phyloP scores from a whole-genome alignment of 92 coral and sea anemone genomes.

The Epizoanthus ramosus region DNA sequence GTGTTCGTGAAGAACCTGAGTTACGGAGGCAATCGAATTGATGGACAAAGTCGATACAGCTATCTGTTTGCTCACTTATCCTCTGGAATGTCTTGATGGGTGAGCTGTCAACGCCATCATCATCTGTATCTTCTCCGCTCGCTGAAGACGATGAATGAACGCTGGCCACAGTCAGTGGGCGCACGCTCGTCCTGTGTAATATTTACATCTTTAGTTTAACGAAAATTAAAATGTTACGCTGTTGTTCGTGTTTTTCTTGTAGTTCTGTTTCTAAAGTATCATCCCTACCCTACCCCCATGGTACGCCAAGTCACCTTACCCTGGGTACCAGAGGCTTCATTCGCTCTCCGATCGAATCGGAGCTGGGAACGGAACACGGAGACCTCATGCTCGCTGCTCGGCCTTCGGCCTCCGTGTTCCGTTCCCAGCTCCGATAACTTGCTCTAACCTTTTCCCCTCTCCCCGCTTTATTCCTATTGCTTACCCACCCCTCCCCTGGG shows the following conservation, averaged over 20 bases:
- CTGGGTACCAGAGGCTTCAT: too few relatives aligned
- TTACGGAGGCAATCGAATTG: conserved; percentile 33
- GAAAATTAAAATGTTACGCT: neutral
- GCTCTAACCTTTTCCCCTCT: too few relatives aligned
- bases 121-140: conserved; percentile 9
- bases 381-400: too few relatives aligned
- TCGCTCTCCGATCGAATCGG: too few relatives aligned
- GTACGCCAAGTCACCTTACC: too few relatives aligned
- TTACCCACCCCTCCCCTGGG: too few relatives aligned
- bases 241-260: neutral
- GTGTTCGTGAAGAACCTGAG: neutral
- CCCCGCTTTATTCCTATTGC: too few relatives aligned
- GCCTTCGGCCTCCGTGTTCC: too few relatives aligned
- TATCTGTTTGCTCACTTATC: conserved; percentile 35
- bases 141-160: conserved; percentile 9
- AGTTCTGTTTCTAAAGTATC: too few relatives aligned
- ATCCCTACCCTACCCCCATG: too few relatives aligned
- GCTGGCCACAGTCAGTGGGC: conserved; percentile 17
- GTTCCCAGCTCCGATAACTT: too few relatives aligned
- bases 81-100: conserved; percentile 36
- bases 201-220: neutral
- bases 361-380: too few relatives aligned
- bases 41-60: conserved; percentile 23
- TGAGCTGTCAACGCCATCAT: neutral
- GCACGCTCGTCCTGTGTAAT: neutral